Percentiles rank a stretch among this genome's conserved stretches.
Conservation (phyloP, 2,888 invertebrate genomes). For the Polydrusus pterygomalis region DNA sequence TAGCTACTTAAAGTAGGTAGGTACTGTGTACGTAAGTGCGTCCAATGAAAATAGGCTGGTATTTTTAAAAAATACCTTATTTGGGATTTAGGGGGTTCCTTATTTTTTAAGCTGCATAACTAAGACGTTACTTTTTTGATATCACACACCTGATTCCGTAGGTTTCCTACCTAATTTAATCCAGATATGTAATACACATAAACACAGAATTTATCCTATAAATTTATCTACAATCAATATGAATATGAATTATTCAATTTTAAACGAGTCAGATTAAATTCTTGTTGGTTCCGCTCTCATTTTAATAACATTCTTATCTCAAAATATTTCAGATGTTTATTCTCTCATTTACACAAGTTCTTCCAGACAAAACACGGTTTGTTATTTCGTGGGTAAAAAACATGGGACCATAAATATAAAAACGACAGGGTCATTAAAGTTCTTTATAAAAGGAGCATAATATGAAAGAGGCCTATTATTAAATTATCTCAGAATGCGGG, state of each 20-base stretch:
- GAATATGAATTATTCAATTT: background rate
- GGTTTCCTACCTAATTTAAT: too few relatives aligned
- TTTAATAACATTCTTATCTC: slow-evolving; percentile 3
- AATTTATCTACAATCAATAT: too few relatives aligned
- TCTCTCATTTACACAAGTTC: background rate
- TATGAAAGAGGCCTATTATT: slow-evolving; percentile 34
- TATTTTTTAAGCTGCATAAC: too few relatives aligned
- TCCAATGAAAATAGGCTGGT: too few relatives aligned
- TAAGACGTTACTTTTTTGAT: too few relatives aligned
- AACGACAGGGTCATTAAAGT: slow-evolving; percentile 23
- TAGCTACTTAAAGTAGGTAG: too few relatives aligned
- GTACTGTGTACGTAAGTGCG: too few relatives aligned
- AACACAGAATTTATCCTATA: too few relatives aligned
- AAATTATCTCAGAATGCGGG: slow-evolving; percentile 45
- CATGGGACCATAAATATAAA: slow-evolving; percentile 23
- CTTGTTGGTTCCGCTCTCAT: background rate
- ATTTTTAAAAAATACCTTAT: too few relatives aligned
- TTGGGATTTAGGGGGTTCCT: too few relatives aligned
- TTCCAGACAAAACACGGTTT: slow-evolving; percentile 22
- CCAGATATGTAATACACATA: too few relatives aligned
- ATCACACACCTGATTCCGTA: too few relatives aligned
- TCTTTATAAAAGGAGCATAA: slow-evolving; percentile 23
- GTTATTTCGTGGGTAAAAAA: slow-evolving; percentile 9
- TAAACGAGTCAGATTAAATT: slow-evolving; percentile 1
- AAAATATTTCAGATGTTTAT: slow-evolving; percentile 17